Evolutionary conservation across 2,113 vertebrate genomes (phyloP).

Genomic region (Saiga tatarica): DNA sequence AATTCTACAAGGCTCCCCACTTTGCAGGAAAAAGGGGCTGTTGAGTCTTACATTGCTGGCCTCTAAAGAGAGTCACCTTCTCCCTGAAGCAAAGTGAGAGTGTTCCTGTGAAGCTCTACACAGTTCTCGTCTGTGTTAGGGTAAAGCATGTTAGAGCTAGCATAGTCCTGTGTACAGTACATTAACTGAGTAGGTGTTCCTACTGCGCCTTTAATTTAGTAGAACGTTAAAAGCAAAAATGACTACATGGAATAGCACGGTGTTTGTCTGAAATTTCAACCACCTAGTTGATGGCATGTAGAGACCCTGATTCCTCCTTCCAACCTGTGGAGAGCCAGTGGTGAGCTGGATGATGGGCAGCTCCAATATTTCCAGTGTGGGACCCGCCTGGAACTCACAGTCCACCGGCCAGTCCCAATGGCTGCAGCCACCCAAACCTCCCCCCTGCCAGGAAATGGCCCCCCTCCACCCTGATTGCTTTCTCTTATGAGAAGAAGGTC

Average conservation of each 20-base stretch:
- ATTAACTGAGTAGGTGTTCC: slow-evolving; percentile 26
- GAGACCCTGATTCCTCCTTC: not conserved
- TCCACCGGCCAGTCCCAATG: not conserved
- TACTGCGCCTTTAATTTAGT: not conserved
- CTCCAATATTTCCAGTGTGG: not conserved
- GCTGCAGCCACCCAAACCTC: not conserved
- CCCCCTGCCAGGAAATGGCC: not conserved
- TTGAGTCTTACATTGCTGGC: not conserved
- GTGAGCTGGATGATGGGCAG: not conserved
- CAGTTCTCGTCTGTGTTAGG: not conserved
- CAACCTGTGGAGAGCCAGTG: not conserved
- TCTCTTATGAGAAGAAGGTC: slow-evolving; percentile 1
- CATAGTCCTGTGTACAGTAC: not conserved
- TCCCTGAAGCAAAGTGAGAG: not conserved
- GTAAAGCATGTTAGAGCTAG: not conserved
- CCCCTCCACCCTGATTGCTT: not conserved
- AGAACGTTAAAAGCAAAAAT: slow-evolving; percentile 22
- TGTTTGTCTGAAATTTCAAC: not conserved
- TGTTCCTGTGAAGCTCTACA: not conserved
- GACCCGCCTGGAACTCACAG: not conserved
- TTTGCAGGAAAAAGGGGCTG: not conserved
- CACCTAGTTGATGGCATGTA: not conserved
- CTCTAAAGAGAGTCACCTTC: not conserved
- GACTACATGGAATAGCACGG: not conserved
- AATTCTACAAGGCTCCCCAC: not conserved